These are phyloP conservation scores for Drosophila multiciliata DNA, from an alignment of 2,888 invertebrate species.

Conservation along the genomic window DNA sequence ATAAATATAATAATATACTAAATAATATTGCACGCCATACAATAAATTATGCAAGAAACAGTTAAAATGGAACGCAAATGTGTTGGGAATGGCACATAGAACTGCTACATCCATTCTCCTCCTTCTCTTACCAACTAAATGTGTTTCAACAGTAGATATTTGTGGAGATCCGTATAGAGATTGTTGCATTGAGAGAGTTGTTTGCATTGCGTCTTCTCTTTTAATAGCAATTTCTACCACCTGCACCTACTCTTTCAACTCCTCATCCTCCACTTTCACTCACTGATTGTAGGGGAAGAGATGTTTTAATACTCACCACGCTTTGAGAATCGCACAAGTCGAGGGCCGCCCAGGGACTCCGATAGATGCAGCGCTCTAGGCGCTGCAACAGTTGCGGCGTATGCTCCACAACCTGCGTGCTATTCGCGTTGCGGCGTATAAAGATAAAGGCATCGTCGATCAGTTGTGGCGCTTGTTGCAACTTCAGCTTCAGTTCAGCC, in stretches of 20 bases:
- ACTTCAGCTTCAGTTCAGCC: slow-evolving; percentile 77
- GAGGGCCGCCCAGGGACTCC: slow-evolving; percentile 84
- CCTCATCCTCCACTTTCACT: not conserved
- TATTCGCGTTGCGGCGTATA: slow-evolving; percentile 84
- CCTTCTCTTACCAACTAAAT: not conserved
- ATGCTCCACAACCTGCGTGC: slow-evolving; percentile 83
- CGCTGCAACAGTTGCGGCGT: slow-evolving; percentile 82
- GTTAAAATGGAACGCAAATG: not conserved
- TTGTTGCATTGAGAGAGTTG: not conserved
- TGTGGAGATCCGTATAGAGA: not conserved
- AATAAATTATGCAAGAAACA: not conserved
- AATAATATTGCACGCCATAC: not conserved
- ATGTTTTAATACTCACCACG: slow-evolving; percentile 72
- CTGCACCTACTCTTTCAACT: not conserved
- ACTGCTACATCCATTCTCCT: not conserved
- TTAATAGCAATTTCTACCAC: not conserved
- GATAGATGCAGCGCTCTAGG: slow-evolving; percentile 84
- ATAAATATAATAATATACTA: too few relatives aligned
- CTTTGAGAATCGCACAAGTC: slow-evolving; percentile 84
- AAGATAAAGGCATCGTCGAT: slow-evolving; percentile 85
- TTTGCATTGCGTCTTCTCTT: not conserved
- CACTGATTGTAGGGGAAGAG: not conserved
- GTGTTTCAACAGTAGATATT: not conserved
- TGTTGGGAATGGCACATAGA: not conserved
- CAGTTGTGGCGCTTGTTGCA: slow-evolving; percentile 83